A percentile compares a stretch with the other conserved stretches of the same genome.
phyloP scores from a whole-genome alignment of 2,888 invertebrate genomes.

The Idaea dimidiata region DNA sequence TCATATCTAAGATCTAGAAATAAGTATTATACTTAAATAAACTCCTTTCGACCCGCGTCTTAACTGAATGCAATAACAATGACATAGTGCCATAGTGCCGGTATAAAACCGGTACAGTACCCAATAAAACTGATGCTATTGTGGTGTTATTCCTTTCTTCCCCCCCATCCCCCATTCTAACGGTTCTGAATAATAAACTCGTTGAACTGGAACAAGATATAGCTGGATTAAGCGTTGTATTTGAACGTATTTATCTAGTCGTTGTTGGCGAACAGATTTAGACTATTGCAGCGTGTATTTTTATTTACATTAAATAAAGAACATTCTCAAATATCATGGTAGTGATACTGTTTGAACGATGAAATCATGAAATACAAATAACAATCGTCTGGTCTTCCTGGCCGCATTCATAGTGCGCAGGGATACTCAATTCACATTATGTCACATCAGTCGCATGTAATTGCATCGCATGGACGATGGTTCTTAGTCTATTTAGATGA shows the following conservation, averaged over 20 bases:
- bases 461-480: too few species aligned
- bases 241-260: background rate
- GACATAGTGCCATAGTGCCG: slow-evolving; percentile 15
- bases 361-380: too few species aligned
- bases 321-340: too few species aligned
- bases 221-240: background rate
- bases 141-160: slow-evolving; percentile 9
- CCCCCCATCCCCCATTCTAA: background rate
- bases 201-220: background rate
- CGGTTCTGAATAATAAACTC: slow-evolving; percentile 13
- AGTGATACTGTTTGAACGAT: too few species aligned
- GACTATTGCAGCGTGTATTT: too few species aligned
- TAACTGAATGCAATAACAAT: slow-evolving; percentile 14
- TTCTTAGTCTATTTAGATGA: too few species aligned
- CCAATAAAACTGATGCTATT: slow-evolving; percentile 17
- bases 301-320: too few species aligned
- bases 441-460: too few species aligned
- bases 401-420: too few species aligned
- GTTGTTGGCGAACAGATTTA: background rate
- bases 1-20: too few species aligned
- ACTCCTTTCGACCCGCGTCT: slow-evolving; percentile 7
- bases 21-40: background rate
- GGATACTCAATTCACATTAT: too few species aligned
- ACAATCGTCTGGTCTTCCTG: too few species aligned
- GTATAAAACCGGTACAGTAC: slow-evolving; percentile 9